A percentile compares a stretch with the other conserved stretches of the same genome.
These are phyloP conservation scores for Meghimatium bilineatum DNA, from an alignment of 2,888 invertebrate species.

Conservation along the genomic window DNA sequence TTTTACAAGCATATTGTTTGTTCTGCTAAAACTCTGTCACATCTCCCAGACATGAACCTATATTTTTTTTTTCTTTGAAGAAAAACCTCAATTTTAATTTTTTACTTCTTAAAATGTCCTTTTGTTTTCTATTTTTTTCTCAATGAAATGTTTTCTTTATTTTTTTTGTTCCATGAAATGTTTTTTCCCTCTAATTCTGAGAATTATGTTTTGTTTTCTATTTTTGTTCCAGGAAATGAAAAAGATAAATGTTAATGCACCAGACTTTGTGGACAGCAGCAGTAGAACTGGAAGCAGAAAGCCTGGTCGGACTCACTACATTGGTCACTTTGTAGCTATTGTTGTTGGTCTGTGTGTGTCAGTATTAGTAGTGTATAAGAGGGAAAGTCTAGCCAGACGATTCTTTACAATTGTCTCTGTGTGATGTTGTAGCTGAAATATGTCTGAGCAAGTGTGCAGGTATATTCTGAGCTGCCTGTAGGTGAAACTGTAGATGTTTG, in stretches of 20 bases:
- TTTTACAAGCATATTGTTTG: too few relatives aligned
- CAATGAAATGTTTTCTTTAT: too few relatives aligned
- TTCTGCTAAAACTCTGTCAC: too few relatives aligned
- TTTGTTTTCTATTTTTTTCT: not conserved
- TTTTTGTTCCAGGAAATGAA: constrained; percentile 33
- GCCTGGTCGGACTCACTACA: not conserved
- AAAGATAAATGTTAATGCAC: constrained; percentile 31
- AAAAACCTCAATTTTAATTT: too few relatives aligned
- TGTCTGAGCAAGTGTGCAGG: too few relatives aligned
- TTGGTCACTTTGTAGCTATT: not conserved
- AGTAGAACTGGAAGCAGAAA: not conserved
- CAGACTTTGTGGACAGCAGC: constrained; percentile 13
- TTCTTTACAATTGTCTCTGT: not conserved
- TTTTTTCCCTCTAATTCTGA: not conserved
- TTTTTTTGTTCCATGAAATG: too few relatives aligned
- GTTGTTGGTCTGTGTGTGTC: not conserved
- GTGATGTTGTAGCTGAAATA: not conserved
- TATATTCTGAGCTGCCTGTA: too few relatives aligned
- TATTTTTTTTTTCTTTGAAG: too few relatives aligned
- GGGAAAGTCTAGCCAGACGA: not conserved
- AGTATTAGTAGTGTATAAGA: not conserved
- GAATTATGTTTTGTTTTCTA: too few relatives aligned
- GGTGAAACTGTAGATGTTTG: too few relatives aligned
- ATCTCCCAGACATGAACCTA: too few relatives aligned
- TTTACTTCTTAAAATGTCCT: not conserved